Evolutionary conservation across 2,797 vertebrate genomes (phyloP).

Genomic region (Streptopelia turtur): DNA sequence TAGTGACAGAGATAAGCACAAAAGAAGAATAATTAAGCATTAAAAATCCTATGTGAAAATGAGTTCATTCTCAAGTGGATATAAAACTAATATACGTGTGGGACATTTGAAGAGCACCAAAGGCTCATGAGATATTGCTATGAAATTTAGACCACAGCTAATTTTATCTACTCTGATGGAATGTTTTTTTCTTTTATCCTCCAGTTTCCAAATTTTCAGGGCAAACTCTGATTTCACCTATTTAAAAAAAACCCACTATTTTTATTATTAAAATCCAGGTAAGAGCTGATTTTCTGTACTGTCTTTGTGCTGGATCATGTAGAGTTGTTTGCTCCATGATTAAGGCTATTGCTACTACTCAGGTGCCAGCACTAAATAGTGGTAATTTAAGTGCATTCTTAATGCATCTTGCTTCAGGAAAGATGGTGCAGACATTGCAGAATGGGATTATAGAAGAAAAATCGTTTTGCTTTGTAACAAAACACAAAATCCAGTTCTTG

Average conservation of each 20-base stretch:
- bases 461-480: not conserved
- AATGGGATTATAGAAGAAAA: not conserved
- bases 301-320: not conserved
- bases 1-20: constrained; percentile 15
- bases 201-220: not conserved
- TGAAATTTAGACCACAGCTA: constrained; percentile 70
- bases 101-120: constrained; percentile 68
- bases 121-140: constrained; percentile 30
- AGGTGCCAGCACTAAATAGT: not conserved
- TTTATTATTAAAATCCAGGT: not conserved
- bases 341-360: not conserved
- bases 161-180: constrained; percentile 58
- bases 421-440: not conserved
- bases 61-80: constrained; percentile 58
- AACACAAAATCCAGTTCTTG: not conserved
- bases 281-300: not conserved
- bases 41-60: constrained; percentile 72
- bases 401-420: not conserved
- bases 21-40: constrained; percentile 69
- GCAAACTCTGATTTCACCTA: constrained; percentile 1
- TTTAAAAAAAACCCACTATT: not conserved
- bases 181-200: constrained; percentile 39
- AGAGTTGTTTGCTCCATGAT: not conserved
- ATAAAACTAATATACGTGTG: constrained; percentile 67
- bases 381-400: not conserved